phyloP scores from a whole-genome alignment of 2,797 vertebrate species.

The Meriones psammophilus region DNA sequence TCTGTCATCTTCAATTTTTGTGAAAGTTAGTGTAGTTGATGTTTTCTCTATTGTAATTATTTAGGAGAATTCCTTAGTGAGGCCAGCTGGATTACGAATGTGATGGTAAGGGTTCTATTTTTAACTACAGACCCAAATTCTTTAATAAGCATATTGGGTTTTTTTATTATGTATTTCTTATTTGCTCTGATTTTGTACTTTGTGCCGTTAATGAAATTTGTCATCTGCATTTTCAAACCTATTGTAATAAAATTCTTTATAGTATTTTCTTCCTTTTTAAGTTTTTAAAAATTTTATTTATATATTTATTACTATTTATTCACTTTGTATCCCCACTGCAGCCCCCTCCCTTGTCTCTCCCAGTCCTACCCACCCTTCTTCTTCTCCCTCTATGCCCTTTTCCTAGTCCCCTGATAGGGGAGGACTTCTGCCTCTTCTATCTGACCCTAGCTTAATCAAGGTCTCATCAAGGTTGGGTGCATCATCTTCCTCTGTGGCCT shows the following conservation, averaged over 20 bases:
- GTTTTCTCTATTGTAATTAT: slow-evolving; percentile 31
- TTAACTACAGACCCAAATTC: slow-evolving; percentile 8
- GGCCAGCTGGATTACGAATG: slow-evolving; percentile 16
- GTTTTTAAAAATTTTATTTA: too few species aligned
- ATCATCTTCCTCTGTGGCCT: too few species aligned
- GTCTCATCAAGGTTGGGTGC: too few species aligned
- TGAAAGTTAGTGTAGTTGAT: slow-evolving; percentile 1
- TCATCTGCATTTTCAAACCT: neutral
- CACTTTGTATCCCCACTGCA: too few species aligned
- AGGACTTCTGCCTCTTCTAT: too few species aligned
- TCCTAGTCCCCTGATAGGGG: too few species aligned
- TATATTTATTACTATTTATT: too few species aligned
- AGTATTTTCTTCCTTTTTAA: slow-evolving; percentile 22
- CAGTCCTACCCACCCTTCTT: too few species aligned
- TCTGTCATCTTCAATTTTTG: slow-evolving; percentile 2
- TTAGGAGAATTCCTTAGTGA: slow-evolving; percentile 30
- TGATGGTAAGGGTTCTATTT: slow-evolving; percentile 14
- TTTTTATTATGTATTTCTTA: neutral
- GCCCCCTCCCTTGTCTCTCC: too few species aligned
- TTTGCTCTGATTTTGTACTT: neutral
- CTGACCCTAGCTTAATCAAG: too few species aligned
- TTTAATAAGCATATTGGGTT: neutral
- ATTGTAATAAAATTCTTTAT: slow-evolving; percentile 26
- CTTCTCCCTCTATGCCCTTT: too few species aligned
- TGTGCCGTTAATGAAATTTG: slow-evolving; percentile 31